These are phyloP conservation scores for Syrista parreyssii DNA, from an alignment of 2,888 invertebrate species.

Conservation along the genomic window DNA sequence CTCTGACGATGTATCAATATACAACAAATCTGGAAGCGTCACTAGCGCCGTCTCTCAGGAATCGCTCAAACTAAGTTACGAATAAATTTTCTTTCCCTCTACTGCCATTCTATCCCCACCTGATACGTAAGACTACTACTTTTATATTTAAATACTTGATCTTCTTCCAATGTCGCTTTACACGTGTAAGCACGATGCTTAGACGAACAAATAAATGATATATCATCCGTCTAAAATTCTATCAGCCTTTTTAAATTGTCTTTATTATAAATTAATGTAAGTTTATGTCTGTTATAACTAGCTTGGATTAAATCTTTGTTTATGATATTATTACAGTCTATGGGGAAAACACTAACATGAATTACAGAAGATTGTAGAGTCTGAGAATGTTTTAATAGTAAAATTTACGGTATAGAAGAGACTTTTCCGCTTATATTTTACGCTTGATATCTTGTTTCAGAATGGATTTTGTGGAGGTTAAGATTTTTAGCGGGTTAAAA, in stretches of 20 bases:
- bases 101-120: background rate
- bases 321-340: too few relatives aligned
- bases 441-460: background rate
- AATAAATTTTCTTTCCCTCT: background rate
- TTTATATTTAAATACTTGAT: background rate
- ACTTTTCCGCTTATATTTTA: background rate
- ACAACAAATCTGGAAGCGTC: background rate
- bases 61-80: background rate
- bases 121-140: background rate
- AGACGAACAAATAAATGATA: background rate
- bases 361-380: background rate
- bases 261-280: background rate
- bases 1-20: background rate
- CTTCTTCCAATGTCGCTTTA: background rate
- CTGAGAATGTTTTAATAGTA: background rate
- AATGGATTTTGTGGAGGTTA: too few relatives aligned
- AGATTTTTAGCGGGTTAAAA: too few relatives aligned
- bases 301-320: background rate
- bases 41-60: background rate
- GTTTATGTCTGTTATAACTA: background rate
- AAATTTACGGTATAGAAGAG: background rate
- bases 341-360: background rate
- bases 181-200: background rate
- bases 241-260: background rate
- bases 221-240: background rate